Evolutionary conservation across 2,113 vertebrate genomes (phyloP).

Genomic region (Rhinolophus sinicus): DNA sequence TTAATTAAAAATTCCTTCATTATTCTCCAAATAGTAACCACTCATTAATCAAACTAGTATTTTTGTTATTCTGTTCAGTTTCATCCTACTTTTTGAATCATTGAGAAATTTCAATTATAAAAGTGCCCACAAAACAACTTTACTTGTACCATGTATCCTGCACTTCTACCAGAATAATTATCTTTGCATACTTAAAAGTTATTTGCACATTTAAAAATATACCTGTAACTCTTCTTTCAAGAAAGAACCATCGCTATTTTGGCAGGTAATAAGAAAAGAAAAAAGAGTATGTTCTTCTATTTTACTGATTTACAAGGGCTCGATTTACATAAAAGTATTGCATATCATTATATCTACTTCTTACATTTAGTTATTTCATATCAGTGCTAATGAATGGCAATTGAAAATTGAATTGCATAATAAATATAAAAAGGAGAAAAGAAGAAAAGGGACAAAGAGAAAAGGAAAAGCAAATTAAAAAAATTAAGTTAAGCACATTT

Average conservation of each 20-base stretch:
- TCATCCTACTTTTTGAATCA: neutral
- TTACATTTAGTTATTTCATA: slow-evolving; percentile 26
- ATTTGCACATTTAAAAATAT: slow-evolving; percentile 20
- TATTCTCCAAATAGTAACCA: slow-evolving; percentile 31
- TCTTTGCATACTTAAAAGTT: neutral
- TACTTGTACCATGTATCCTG: neutral
- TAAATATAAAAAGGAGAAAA: slow-evolving; percentile 6
- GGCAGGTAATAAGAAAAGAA: neutral
- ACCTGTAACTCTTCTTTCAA: slow-evolving; percentile 22
- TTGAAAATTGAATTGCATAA: slow-evolving; percentile 30
- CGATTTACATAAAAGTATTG: neutral
- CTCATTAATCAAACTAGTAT: slow-evolving; percentile 19
- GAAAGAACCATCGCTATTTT: neutral
- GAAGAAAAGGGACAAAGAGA: neutral
- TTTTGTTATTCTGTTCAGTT: neutral
- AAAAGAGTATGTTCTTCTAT: neutral
- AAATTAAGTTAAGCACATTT: neutral
- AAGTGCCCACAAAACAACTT: neutral
- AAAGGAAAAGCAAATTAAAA: neutral
- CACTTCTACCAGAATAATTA: neutral
- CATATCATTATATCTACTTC: neutral
- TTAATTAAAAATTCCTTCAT: neutral
- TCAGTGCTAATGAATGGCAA: neutral
- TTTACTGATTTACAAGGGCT: neutral
- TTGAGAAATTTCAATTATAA: neutral